Evolutionary conservation across 2,113 vertebrate species (phyloP).

Genomic region (Phyllopteryx taeniolatus): DNA sequence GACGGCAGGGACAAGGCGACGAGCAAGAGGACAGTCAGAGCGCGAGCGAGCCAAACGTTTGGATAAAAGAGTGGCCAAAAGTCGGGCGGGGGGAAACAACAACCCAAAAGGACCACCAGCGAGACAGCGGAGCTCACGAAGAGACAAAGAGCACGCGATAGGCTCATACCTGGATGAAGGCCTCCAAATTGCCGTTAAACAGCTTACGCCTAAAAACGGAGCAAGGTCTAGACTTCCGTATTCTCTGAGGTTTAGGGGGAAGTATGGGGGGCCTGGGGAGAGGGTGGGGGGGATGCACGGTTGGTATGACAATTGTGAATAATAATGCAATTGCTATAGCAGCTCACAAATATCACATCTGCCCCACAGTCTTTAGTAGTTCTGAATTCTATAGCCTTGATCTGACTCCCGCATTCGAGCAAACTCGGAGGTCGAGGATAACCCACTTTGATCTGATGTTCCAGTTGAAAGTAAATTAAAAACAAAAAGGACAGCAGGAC

Average conservation of each 20-base stretch:
- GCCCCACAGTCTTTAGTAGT: background rate
- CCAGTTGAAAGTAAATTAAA: background rate
- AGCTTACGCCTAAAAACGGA: constrained; percentile 92
- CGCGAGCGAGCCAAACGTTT: constrained; percentile 51
- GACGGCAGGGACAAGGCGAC: constrained; percentile 41
- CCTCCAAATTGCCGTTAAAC: constrained; percentile 98
- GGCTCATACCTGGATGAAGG: constrained; percentile 91
- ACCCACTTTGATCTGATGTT: background rate
- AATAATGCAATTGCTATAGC: constrained; percentile 52
- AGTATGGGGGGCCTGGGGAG: constrained; percentile 93
- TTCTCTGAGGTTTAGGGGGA: constrained; percentile 96
- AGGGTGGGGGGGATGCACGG: constrained; percentile 32
- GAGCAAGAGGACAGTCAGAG: constrained; percentile 59
- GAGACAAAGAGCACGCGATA: constrained; percentile 53
- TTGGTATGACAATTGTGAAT: constrained; percentile 75
- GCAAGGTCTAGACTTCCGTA: constrained; percentile 92
- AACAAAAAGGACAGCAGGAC: no score
- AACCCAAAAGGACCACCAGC: constrained; percentile 74
- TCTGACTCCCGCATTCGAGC: background rate
- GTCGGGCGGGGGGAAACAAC: constrained; percentile 23
- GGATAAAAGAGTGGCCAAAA: constrained; percentile 49
- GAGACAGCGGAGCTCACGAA: constrained; percentile 68
- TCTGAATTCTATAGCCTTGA: background rate
- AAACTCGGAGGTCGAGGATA: background rate
- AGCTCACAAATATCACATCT: constrained; percentile 7